Evolutionary conservation across 2,113 vertebrate genomes (phyloP).

Genomic region (Takifugu bimaculatus): DNA sequence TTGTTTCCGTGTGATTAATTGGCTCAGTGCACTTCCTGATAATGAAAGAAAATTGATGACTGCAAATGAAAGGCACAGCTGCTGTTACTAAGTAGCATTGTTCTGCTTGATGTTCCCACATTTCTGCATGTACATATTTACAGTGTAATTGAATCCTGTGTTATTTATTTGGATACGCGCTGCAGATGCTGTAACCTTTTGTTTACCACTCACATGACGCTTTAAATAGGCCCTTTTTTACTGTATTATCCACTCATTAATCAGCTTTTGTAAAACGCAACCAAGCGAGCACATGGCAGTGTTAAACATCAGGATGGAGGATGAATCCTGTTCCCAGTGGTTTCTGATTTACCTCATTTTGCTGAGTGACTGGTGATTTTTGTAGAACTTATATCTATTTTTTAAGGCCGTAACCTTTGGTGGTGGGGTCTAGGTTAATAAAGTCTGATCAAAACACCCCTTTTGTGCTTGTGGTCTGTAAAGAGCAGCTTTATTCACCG

Average conservation of each 20-base stretch:
- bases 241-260: slow-evolving; percentile 18
- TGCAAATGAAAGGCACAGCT: no score
- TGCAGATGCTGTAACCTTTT: slow-evolving; percentile 24
- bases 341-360: slow-evolving; percentile 9
- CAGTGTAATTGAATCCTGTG: slow-evolving; percentile 30
- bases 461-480: neutral
- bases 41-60: no score
- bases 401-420: slow-evolving; percentile 33
- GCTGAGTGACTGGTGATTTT: slow-evolving; percentile 19
- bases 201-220: slow-evolving; percentile 28
- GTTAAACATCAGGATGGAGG: slow-evolving; percentile 20
- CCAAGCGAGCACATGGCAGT: slow-evolving; percentile 1
- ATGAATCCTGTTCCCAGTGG: neutral
- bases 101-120: slow-evolving; percentile 19
- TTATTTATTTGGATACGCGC: slow-evolving; percentile 55
- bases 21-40: no score
- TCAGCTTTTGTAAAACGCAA: neutral
- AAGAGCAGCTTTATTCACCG: neutral
- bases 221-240: slow-evolving; percentile 17
- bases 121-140: slow-evolving; percentile 37
- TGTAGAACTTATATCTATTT: slow-evolving; percentile 27
- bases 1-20: slow-evolving; percentile 2
- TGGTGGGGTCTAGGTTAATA: slow-evolving; percentile 46
- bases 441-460: slow-evolving; percentile 27
- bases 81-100: slow-evolving; percentile 6